Percentiles rank a stretch among this genome's conserved stretches.
These are phyloP conservation scores for Atrina japonica DNA, from an alignment of 2,888 invertebrate species.

Conservation along the genomic window DNA sequence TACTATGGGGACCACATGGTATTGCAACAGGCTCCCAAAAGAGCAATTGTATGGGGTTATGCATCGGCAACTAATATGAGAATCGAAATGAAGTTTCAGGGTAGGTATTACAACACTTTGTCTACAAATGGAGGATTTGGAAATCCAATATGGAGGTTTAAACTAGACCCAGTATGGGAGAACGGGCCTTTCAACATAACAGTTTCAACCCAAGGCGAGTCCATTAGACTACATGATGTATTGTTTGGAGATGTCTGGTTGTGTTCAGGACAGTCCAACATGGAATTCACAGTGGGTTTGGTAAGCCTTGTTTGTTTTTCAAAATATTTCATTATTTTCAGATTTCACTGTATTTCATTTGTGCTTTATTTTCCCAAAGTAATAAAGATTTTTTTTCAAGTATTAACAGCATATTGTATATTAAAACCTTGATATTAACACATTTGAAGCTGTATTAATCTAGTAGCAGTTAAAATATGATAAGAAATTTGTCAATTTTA, in stretches of 20 bases:
- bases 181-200: constrained; percentile 61
- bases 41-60: constrained; percentile 67
- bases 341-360: background rate
- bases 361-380: background rate
- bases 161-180: constrained; percentile 47
- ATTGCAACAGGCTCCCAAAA: constrained; percentile 60
- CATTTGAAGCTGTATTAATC: too few relatives aligned
- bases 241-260: constrained; percentile 79
- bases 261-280: constrained; percentile 78
- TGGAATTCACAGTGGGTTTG: constrained; percentile 64
- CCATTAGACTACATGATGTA: constrained; percentile 60
- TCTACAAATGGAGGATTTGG: background rate
- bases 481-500: too few relatives aligned
- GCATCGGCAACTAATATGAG: constrained; percentile 46
- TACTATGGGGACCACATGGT: constrained; percentile 70
- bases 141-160: constrained; percentile 50
- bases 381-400: too few relatives aligned
- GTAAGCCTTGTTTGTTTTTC: constrained; percentile 11
- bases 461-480: too few relatives aligned
- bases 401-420: too few relatives aligned
- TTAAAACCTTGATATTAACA: too few relatives aligned
- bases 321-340: background rate
- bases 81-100: constrained; percentile 26
- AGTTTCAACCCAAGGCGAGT: constrained; percentile 10
- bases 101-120: background rate